Percentiles rank a stretch among this genome's conserved stretches.
Conservation (phyloP, 2,888 invertebrate genomes). For the Hedychridium roseum region DNA sequence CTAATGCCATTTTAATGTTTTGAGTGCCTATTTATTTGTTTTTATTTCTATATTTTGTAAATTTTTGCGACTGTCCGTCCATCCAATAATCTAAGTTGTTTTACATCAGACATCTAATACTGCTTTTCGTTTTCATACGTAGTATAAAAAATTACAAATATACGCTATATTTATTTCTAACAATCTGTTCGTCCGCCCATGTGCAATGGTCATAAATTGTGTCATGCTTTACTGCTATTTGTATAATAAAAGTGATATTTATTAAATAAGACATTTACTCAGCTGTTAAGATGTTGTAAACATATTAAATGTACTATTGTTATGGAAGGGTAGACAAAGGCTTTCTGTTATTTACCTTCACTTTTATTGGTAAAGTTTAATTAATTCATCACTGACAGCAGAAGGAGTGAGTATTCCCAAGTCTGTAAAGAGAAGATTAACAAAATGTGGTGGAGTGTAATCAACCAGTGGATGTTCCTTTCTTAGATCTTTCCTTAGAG, state of each 20-base stretch:
- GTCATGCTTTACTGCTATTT: too few species aligned
- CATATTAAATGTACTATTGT: too few species aligned
- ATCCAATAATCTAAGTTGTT: slow-evolving; percentile 8
- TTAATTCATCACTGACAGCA: slow-evolving; percentile 96
- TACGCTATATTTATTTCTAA: slow-evolving; percentile 1
- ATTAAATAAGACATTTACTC: too few species aligned
- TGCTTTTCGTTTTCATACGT: slow-evolving; percentile 2
- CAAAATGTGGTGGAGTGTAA: slow-evolving; percentile 95
- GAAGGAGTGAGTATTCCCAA: slow-evolving; percentile 95
- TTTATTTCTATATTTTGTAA: slow-evolving; percentile 12
- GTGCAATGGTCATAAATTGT: too few species aligned
- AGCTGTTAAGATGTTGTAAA: too few species aligned
- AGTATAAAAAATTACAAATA: neutral
- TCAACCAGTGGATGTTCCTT: slow-evolving; percentile 90
- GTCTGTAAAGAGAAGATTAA: slow-evolving; percentile 93
- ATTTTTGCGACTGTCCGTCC: slow-evolving; percentile 30
- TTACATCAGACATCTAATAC: neutral
- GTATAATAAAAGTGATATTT: too few species aligned
- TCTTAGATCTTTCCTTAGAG: slow-evolving; percentile 63
- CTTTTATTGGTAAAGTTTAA: slow-evolving; percentile 89
- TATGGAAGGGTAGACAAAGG: too few species aligned
- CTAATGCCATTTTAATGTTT: too few species aligned
- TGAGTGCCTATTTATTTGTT: too few species aligned
- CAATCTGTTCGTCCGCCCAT: too few species aligned
- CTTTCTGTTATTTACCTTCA: too few species aligned